phyloP scores from a whole-genome alignment of 2,797 vertebrate genomes.

The Gouania willdenowi region DNA sequence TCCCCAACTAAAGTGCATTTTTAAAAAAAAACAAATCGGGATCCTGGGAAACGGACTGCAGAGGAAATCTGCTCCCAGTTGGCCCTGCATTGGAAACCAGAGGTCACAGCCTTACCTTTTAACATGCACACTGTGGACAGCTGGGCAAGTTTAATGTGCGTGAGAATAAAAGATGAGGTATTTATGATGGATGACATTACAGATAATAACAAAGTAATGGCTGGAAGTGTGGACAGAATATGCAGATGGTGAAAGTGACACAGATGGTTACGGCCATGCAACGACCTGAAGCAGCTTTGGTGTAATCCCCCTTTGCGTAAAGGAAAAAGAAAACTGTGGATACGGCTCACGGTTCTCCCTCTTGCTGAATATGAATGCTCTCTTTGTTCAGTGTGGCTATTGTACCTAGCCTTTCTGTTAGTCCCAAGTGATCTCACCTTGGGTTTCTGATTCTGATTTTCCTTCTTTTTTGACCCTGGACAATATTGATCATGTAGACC shows the following conservation, averaged over 20 bases:
- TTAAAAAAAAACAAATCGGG: no score
- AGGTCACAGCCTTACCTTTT: slow-evolving; percentile 55
- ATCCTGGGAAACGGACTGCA: slow-evolving; percentile 30
- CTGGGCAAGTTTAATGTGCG: slow-evolving; percentile 49
- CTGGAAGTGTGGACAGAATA: slow-evolving; percentile 63
- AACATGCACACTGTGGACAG: slow-evolving; percentile 60
- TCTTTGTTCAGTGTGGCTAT: slow-evolving; percentile 74
- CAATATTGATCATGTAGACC: slow-evolving; percentile 75
- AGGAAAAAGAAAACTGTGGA: slow-evolving; percentile 41
- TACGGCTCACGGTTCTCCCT: slow-evolving; percentile 64
- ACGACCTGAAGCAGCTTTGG: slow-evolving; percentile 68
- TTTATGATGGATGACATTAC: slow-evolving; percentile 67
- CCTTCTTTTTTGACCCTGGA: slow-evolving; percentile 59
- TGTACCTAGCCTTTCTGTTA: slow-evolving; percentile 59
- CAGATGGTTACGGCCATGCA: slow-evolving; percentile 74
- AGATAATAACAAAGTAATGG: slow-evolving; percentile 60
- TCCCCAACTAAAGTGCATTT: slow-evolving; percentile 27
- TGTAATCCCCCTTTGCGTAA: slow-evolving; percentile 74
- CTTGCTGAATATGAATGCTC: slow-evolving; percentile 75
- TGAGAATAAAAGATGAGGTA: slow-evolving; percentile 56
- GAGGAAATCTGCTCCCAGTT: slow-evolving; percentile 35
- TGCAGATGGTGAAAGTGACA: slow-evolving; percentile 61
- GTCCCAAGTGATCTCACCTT: slow-evolving; percentile 38
- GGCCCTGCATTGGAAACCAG: slow-evolving; percentile 43
- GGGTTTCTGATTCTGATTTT: slow-evolving; percentile 55